Evolutionary conservation across 2,113 vertebrate species (phyloP).

Genomic region (Laticauda colubrina): DNA sequence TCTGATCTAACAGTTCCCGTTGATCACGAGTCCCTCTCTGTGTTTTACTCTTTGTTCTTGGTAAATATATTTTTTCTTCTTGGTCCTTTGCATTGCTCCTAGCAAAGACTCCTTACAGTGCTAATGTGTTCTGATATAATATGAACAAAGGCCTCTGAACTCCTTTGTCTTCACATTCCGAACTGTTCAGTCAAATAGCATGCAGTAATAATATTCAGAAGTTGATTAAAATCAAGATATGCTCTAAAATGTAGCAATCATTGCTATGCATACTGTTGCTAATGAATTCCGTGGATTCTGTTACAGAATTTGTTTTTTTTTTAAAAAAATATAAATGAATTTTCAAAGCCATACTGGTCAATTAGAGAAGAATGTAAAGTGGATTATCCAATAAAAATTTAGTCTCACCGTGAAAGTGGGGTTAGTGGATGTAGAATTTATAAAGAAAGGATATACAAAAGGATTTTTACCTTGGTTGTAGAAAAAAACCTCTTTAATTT

Average conservation of each 20-base stretch:
- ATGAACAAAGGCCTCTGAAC: not conserved
- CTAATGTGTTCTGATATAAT: not conserved
- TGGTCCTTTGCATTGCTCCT: not conserved
- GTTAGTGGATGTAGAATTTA: not conserved
- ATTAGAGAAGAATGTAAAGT: not conserved
- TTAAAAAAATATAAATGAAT: not conserved
- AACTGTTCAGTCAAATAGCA: not conserved
- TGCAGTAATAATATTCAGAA: not conserved
- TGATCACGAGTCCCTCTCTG: not conserved
- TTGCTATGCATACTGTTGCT: not conserved
- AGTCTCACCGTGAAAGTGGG: not conserved
- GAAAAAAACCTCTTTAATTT: not conserved
- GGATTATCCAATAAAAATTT: not conserved
- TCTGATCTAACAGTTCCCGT: not conserved
- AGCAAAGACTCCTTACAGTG: not conserved
- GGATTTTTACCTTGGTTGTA: not conserved
- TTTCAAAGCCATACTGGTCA: not conserved
- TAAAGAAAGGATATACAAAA: not conserved
- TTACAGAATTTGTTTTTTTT: not conserved
- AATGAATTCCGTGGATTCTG: not conserved
- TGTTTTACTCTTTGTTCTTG: not conserved
- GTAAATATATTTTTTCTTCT: not conserved
- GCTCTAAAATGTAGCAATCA: not conserved
- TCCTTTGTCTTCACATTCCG: not conserved
- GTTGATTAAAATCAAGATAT: not conserved